phyloP scores from a whole-genome alignment of 2,113 vertebrate species.

The Pterocles gutturalis region DNA sequence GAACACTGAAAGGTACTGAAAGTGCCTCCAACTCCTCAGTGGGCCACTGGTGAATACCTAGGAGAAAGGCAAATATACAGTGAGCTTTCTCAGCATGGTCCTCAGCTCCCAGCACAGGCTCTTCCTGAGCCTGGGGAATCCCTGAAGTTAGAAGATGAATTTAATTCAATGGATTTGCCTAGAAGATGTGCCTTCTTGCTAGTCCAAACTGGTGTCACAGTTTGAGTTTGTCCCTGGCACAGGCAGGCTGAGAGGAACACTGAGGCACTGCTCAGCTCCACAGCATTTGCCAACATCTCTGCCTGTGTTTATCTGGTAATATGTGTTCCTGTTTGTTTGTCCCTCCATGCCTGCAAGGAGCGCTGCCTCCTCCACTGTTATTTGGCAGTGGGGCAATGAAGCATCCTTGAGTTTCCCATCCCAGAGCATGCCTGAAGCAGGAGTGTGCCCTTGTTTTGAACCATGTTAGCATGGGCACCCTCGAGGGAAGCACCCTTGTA shows the following conservation, averaged over 20 bases:
- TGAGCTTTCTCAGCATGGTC: neutral
- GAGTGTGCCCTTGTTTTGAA: neutral
- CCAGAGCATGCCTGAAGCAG: fast-evolving
- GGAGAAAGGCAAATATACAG: neutral
- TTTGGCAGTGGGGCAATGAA: neutral
- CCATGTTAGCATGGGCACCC: neutral
- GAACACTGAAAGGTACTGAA: neutral
- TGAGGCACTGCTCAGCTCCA: neutral
- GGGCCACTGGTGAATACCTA: neutral
- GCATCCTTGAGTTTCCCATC: neutral
- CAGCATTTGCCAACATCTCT: neutral
- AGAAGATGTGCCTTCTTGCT: neutral
- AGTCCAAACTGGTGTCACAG: neutral
- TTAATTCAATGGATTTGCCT: neutral
- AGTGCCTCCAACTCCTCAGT: neutral
- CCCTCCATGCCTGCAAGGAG: neutral
- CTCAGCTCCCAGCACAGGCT: neutral
- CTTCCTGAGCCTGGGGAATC: neutral
- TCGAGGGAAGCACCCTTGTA: neutral
- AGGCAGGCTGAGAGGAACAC: neutral
- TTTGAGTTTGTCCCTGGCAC: neutral
- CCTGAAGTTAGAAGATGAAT: neutral
- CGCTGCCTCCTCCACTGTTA: neutral
- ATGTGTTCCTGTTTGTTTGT: neutral
- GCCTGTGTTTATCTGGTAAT: neutral